A percentile compares a stretch with the other conserved stretches of the same genome.
Conservation (phyloP, 2,797 vertebrate species). For the Psittacula echo region DNA sequence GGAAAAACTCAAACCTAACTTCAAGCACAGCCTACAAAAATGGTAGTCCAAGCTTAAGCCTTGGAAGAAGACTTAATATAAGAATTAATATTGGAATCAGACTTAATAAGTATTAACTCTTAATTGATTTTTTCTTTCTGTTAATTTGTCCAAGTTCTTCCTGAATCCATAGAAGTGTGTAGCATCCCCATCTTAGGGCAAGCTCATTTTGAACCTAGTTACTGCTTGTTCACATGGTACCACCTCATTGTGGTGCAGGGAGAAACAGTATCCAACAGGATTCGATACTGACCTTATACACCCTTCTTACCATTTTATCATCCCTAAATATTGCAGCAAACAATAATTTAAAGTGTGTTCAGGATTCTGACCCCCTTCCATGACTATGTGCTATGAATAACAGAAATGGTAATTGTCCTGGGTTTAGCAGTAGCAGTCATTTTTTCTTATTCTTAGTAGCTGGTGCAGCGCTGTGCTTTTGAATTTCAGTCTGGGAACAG, state of each 20-base stretch:
- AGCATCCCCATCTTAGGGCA: neutral
- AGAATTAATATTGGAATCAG: too few species aligned
- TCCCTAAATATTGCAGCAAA: neutral
- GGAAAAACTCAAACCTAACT: neutral
- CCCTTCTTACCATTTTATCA: neutral
- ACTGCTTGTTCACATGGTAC: neutral
- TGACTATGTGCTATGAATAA: neutral
- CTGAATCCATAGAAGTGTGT: neutral
- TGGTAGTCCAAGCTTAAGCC: neutral
- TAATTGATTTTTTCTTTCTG: too few species aligned
- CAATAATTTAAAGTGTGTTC: neutral
- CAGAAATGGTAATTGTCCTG: neutral
- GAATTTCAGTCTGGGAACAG: too few species aligned
- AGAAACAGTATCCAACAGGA: neutral
- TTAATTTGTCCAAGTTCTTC: neutral
- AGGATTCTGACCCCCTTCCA: neutral
- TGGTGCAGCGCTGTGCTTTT: too few species aligned
- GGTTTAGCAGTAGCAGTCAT: too few species aligned
- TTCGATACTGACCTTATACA: neutral
- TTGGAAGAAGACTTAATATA: too few species aligned
- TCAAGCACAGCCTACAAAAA: neutral
- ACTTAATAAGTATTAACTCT: neutral
- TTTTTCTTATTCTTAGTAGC: too few species aligned
- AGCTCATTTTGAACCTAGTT: neutral
- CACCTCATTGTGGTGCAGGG: accelerated